Evolutionary conservation across 2,797 vertebrate species (phyloP).

Genomic region (Gorsachius magnificus): DNA sequence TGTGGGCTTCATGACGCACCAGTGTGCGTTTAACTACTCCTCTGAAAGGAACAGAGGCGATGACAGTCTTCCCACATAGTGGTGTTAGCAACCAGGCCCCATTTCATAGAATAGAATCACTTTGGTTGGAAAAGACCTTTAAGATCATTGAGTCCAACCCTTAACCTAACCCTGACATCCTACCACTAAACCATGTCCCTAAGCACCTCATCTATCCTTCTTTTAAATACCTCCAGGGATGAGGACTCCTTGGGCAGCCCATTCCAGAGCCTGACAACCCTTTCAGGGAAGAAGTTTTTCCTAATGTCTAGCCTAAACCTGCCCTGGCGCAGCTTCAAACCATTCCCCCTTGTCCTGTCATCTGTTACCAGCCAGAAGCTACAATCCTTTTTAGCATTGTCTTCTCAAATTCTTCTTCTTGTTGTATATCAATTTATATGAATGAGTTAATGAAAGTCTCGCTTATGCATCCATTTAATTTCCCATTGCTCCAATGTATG

Average conservation of each 20-base stretch:
- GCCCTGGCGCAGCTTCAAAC: no score
- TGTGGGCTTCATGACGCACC: not conserved
- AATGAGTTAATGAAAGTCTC: not conserved
- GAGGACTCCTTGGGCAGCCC: no score
- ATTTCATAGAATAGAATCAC: not conserved
- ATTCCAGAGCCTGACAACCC: no score
- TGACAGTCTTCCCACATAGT: not conserved
- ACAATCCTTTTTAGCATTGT: not conserved
- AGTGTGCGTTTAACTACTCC: not conserved
- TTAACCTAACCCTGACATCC: no score
- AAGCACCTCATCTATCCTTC: no score
- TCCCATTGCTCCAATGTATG: not conserved
- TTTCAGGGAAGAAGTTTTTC: no score
- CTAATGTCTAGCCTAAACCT: no score
- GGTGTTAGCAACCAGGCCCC: not conserved
- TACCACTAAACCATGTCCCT: no score
- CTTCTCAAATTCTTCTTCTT: not conserved
- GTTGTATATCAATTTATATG: not conserved
- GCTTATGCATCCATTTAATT: not conserved
- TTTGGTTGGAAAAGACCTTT: no score
- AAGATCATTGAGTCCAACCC: no score
- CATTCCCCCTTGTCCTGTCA: no score
- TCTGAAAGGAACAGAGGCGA: not conserved
- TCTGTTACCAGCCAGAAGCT: not conserved
- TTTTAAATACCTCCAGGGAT: no score